Conservation (phyloP, 2,797 vertebrate genomes). For the Octomys mimax region DNA sequence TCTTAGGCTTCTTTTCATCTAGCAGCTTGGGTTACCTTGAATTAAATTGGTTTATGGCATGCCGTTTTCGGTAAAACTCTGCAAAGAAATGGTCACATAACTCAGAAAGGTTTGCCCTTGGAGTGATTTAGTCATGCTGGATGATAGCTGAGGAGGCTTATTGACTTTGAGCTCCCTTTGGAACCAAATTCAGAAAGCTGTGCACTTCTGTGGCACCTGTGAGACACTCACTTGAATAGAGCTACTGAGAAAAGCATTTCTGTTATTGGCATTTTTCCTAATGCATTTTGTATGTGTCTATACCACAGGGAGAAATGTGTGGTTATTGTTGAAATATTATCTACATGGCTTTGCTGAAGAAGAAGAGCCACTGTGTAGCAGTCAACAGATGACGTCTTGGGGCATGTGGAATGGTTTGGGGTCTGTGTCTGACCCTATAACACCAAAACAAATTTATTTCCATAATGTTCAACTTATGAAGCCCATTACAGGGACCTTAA, state of each 20-base stretch:
- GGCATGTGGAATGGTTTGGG: background rate
- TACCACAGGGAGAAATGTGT: conserved; percentile 80
- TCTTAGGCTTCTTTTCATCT: background rate
- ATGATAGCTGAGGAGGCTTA: conserved; percentile 81
- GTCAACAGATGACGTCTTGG: background rate
- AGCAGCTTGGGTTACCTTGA: conserved; percentile 72
- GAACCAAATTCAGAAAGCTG: conserved; percentile 79
- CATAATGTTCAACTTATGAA: background rate
- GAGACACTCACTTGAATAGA: conserved; percentile 80
- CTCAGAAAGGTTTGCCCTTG: conserved; percentile 85
- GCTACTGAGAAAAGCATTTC: conserved; percentile 79
- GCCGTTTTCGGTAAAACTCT: conserved; percentile 69
- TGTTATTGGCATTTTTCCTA: conserved; percentile 85
- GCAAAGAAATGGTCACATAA: conserved; percentile 71
- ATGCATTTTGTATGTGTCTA: conserved; percentile 80
- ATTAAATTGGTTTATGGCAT: conserved; percentile 64
- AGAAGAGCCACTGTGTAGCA: conserved; percentile 77
- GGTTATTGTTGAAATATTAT: conserved; percentile 80
- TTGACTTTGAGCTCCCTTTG: conserved; percentile 85
- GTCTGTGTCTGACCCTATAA: conserved; percentile 26
- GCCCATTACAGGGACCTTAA: conserved; percentile 34
- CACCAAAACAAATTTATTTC: conserved; percentile 21
- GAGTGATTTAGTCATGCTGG: conserved; percentile 81
- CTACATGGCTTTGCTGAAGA: conserved; percentile 77
- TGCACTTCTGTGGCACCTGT: conserved; percentile 82